These are phyloP conservation scores for Tetranychus cinnabarinus DNA, from an alignment of 1,140 invertebrate genomes.

Conservation along the genomic window DNA sequence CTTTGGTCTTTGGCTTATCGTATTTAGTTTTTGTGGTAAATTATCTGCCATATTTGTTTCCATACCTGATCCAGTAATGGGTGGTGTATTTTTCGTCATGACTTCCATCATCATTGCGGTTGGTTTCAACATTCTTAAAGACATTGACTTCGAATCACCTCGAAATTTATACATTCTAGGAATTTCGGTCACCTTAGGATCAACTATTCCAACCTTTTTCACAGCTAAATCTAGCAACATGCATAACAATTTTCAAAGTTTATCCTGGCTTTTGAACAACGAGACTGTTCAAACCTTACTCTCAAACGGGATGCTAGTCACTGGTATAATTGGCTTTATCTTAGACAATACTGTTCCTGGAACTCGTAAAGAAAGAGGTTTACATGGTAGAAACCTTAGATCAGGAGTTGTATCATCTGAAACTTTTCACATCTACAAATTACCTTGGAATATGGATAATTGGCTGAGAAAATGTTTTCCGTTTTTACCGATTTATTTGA, in stretches of 20 bases:
- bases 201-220: slow-evolving; percentile 53
- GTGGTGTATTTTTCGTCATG: slow-evolving; percentile 62
- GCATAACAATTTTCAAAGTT: neutral
- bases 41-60: slow-evolving; percentile 63
- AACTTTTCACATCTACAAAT: neutral
- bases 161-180: slow-evolving; percentile 64
- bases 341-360: slow-evolving; percentile 66
- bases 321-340: slow-evolving; percentile 47
- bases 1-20: slow-evolving; percentile 40
- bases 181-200: slow-evolving; percentile 56
- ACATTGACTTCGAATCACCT: slow-evolving; percentile 51
- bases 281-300: slow-evolving; percentile 39
- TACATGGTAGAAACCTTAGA: neutral
- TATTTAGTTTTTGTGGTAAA: slow-evolving; percentile 54
- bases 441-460: neutral
- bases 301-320: slow-evolving; percentile 60
- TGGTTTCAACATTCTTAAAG: slow-evolving; percentile 55
- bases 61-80: slow-evolving; percentile 66
- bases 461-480: neutral
- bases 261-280: neutral
- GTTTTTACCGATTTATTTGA: neutral
- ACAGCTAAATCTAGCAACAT: slow-evolving; percentile 27
- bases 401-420: neutral
- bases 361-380: slow-evolving; percentile 18
- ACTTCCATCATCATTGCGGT: slow-evolving; percentile 64